These are phyloP conservation scores for Macaria notata DNA, from an alignment of 2,888 invertebrate species.

Conservation along the genomic window DNA sequence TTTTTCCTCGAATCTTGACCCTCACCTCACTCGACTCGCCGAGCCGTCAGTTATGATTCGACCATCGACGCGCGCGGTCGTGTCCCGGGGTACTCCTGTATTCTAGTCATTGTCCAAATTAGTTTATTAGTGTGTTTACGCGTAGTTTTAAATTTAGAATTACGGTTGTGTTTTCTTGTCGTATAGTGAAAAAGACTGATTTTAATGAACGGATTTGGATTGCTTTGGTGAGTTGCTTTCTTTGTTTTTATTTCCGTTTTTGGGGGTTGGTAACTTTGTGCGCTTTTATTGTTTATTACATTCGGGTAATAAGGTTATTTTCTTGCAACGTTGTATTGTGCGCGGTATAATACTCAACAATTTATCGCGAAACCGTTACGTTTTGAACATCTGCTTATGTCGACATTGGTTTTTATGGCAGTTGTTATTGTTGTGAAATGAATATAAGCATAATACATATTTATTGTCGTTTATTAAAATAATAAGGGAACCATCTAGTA, in stretches of 20 bases:
- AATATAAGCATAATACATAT: not conserved
- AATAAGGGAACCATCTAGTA: too few relatives aligned
- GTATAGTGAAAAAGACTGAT: conserved; percentile 51
- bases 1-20: conserved; percentile 71
- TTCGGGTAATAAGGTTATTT: conserved; percentile 6
- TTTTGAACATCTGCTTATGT: conserved; percentile 33
- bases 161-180: conserved; percentile 42
- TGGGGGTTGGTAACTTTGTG: conserved; percentile 17
- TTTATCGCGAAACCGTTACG: conserved; percentile 27
- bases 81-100: conserved; percentile 60
- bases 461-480: too few relatives aligned
- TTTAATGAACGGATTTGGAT: conserved; percentile 80
- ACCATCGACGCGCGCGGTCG: conserved; percentile 74
- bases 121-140: conserved; percentile 39
- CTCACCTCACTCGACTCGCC: conserved; percentile 42
- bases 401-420: conserved; percentile 22
- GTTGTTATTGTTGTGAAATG: conserved; percentile 16
- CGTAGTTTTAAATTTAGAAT: conserved; percentile 49
- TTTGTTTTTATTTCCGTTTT: conserved; percentile 22
- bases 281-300: conserved; percentile 14
- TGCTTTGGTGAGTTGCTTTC: conserved; percentile 69
- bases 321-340: conserved; percentile 7
- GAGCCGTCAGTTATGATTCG: conserved; percentile 72
- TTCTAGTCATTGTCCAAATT: conserved; percentile 81
- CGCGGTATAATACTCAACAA: conserved; percentile 25